A percentile compares a stretch with the other conserved stretches of the same genome.
These are phyloP conservation scores for Lamproptera curius DNA, from an alignment of 2,888 invertebrate species.

Conservation along the genomic window DNA sequence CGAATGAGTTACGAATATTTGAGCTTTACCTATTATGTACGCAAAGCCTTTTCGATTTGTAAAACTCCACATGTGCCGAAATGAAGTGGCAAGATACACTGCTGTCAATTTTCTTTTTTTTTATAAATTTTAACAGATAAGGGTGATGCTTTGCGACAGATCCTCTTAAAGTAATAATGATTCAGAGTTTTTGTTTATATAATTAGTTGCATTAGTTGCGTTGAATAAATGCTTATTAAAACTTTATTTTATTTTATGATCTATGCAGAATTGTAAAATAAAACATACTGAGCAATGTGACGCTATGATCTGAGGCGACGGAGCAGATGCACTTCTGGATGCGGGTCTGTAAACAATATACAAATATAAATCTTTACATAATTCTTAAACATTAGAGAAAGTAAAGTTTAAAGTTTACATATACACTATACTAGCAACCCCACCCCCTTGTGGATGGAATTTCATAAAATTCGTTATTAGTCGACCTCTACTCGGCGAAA, in stretches of 20 bases:
- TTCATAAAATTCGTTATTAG: too few species aligned
- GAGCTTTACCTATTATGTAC: too few species aligned
- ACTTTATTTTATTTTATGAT: background rate
- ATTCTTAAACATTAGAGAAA: too few species aligned
- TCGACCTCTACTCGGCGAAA: too few species aligned
- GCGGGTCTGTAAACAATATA: conserved; percentile 88
- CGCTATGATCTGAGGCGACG: conserved; percentile 98
- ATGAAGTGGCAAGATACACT: background rate
- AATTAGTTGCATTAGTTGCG: too few species aligned
- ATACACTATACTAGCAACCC: background rate
- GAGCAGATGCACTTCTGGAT: conserved; percentile 97
- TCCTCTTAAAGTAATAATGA: too few species aligned
- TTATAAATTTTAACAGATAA: background rate
- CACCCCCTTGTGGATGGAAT: too few species aligned
- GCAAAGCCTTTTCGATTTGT: too few species aligned
- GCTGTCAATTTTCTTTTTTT: background rate
- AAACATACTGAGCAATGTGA: conserved; percentile 90
- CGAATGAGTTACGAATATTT: too few species aligned
- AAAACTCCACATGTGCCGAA: too few species aligned
- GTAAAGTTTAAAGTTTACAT: background rate
- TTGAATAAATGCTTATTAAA: background rate
- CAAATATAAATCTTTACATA: too few species aligned
- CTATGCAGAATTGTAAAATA: conserved; percentile 1
- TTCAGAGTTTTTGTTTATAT: too few species aligned
- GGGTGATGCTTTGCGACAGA: background rate